Evolutionary conservation across 2,888 invertebrate species (phyloP), one percentile per base, ranked within the genome.

Genomic region (Macrosiphum euphorbiae): DNA sequence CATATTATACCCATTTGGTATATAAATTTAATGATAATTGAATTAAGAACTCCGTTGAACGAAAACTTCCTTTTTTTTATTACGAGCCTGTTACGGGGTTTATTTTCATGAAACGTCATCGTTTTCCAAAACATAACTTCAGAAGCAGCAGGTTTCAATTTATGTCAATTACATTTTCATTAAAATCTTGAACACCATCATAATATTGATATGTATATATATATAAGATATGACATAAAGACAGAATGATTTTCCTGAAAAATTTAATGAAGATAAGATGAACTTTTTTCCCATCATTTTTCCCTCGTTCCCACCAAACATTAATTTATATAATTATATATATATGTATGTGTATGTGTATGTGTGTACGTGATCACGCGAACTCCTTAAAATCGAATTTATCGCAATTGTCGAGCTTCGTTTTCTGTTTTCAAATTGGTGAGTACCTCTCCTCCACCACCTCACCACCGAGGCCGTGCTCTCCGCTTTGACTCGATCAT

Each of bases 311-410:
- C 26, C 4, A 88, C 35, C 55, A 58, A 88, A 88, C 35, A 78
- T 35, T 35, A 78, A 78, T 78, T 20, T 78, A 67, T 67, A 67
- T 35, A 4, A n/a, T 67, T 61, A n/a, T 67, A 67, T 67, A 28
- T 58, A 26, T 28, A 4, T 67, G 24, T 67, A 24, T 55, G 55
- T 55, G 55, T 55, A 26, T 58, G 58, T 55, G 24, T 24, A 8
- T 20, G 28, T 86, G 16, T 26, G 11, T 88, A 41, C 50, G 85
- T 44, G 85, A 44, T 50, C n/a, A 50, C 8, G n/a, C 24, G n/a
- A 8, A 87, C 58, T 35, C 44, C 58, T 89, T 89, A 89, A 89
- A 89, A 89, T 61, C 58, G 20, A 89, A 89, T 89, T 89, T 28
- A 58, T 20, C 58, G 26, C 58, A 61, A 58, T 88, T 13, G 26